Base-by-base conservation (phyloP, 2,888 invertebrate genomes). In the Euzophera pinguis region DNA sequence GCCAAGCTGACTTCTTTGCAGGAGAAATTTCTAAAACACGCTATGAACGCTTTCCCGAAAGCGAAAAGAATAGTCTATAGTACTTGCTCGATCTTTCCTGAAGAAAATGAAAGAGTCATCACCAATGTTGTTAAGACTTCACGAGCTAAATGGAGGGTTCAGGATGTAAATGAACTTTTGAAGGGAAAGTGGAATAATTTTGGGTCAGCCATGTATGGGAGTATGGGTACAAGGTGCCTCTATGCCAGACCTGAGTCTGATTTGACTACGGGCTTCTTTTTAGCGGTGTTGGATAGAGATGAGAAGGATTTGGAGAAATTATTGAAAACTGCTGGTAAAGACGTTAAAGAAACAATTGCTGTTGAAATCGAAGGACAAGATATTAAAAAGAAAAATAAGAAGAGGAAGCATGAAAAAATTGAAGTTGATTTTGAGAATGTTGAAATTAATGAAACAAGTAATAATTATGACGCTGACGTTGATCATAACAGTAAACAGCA, bases 51-150 rank as follows among this genome's bases (percentile, higher is more conserved):
- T 0, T 98, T 98, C 78, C 97, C 98, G 0, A 92, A 92, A 54
- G 97, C 94, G 0, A 95, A 96, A 72, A 91, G 95, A 53, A 94
- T 99, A 12, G 95, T 98, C 2, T 99, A 99, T 81, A 99, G 99
- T 37, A 99, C 99, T 0, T 99, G 99, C 73, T 99, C 99, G 0
- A 70, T 97, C 8, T 92, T 95, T 75, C 92, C 93, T 0, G 95
- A 97, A 82, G 98, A 99, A 88, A 99, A 99, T 75, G 99, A 99
- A 82, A 91, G 94, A 63, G 99, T 99, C 0, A 92, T 98, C 0
- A 91, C 93, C 10, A 94, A 95, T 70, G 93, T 94, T 3, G 84
- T 95, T 8, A 87, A 91, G 55, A 87, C 91, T 64, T 82, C 87
- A 58, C 61, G 88, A 66, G 70, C 90, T 0, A 84, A 91, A 47